These are phyloP conservation scores for Julus scandinavius DNA, from an alignment of 2,888 invertebrate species.

Conservation along the genomic window DNA sequence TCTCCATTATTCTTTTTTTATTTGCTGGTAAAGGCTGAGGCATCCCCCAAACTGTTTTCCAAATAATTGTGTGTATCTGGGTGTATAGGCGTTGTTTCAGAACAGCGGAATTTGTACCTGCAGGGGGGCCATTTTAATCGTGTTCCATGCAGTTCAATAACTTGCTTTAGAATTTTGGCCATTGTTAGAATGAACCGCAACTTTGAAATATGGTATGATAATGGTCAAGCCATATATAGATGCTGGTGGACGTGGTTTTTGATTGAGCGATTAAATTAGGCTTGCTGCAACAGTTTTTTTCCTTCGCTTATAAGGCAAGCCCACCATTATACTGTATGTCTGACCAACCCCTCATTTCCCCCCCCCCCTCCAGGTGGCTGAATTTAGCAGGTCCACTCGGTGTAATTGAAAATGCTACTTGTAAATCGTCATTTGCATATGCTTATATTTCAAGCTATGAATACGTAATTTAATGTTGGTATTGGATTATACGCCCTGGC, in stretches of 20 bases:
- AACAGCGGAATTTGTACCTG: not conserved
- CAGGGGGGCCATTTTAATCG: slow-evolving; percentile 20
- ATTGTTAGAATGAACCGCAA: slow-evolving; percentile 29
- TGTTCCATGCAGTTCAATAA: slow-evolving; percentile 29
- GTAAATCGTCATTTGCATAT: slow-evolving; percentile 14
- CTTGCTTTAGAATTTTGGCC: slow-evolving; percentile 3
- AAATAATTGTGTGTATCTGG: slow-evolving; percentile 13
- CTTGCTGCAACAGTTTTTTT: not conserved
- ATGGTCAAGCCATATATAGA: not conserved
- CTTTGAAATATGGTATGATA: slow-evolving; percentile 34
- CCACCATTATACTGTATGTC: not conserved
- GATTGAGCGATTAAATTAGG: slow-evolving; percentile 42
- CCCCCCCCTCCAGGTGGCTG: slow-evolving; percentile 18
- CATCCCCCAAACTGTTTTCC: slow-evolving; percentile 1
- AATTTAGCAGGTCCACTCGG: not conserved
- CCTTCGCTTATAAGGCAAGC: not conserved
- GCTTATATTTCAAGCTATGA: slow-evolving; percentile 20
- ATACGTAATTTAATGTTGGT: not conserved
- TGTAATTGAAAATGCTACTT: slow-evolving; percentile 37
- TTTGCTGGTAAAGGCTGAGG: not conserved
- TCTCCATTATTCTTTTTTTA: not conserved
- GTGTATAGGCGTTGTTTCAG: slow-evolving; percentile 17
- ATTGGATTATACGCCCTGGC: not conserved
- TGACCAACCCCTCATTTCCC: not conserved
- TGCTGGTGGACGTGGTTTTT: slow-evolving; percentile 25